phyloP scores from a whole-genome alignment of 35 echinoderm and acorn worm species.

The Ptychodera flava region DNA sequence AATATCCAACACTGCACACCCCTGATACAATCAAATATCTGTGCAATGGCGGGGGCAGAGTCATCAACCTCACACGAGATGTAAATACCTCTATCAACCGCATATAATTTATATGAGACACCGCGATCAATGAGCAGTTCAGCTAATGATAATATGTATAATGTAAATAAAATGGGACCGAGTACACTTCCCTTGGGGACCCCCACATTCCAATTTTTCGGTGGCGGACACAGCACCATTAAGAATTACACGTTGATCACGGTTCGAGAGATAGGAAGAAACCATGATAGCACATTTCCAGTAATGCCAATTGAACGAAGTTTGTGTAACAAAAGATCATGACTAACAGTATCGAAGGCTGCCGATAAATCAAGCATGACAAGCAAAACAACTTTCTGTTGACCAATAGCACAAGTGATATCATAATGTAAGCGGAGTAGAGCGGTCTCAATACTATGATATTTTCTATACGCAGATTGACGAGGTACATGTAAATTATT shows the following conservation, averaged over 20 bases:
- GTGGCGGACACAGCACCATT: not conserved
- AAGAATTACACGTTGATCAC: not conserved
- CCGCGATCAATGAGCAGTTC: not conserved
- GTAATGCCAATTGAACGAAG: not conserved
- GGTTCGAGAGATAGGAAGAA: not conserved
- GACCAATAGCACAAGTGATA: not conserved
- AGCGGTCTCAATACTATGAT: constrained; percentile 14
- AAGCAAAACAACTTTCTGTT: not conserved
- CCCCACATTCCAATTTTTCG: not conserved
- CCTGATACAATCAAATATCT: not conserved
- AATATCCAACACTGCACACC: not conserved
- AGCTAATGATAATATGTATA: not conserved
- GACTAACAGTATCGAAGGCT: constrained; percentile 9
- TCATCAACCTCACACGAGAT: not conserved
- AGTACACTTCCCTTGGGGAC: not conserved
- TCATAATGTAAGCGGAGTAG: not conserved
- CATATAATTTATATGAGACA: not conserved
- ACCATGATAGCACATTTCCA: not conserved
- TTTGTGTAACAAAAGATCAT: not conserved
- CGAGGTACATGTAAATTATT: not conserved
- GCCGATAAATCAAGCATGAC: not conserved
- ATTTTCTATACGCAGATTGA: constrained; percentile 18
- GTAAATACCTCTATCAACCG: not conserved
- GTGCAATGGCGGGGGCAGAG: not conserved
- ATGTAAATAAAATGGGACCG: not conserved